Conservation (phyloP, 1,140 invertebrate genomes). For the Heliconius hermathena region DNA sequence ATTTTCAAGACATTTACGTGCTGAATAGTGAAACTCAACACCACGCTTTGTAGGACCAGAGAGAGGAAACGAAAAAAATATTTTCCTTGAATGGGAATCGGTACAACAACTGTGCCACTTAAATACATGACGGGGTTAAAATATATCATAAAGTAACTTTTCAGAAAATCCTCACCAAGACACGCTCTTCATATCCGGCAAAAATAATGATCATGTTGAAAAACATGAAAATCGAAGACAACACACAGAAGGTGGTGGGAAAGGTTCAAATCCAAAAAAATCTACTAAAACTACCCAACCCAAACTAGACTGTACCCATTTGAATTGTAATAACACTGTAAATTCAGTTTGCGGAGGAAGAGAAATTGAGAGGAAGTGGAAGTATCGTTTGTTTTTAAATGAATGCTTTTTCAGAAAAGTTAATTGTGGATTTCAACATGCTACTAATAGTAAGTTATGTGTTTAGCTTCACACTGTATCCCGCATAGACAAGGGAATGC, state of each 20-base stretch:
- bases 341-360: slow-evolving; percentile 56
- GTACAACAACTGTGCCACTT: no score
- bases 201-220: slow-evolving; percentile 55
- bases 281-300: slow-evolving; percentile 16
- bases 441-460: slow-evolving; percentile 58
- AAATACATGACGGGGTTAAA: no score
- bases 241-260: slow-evolving; percentile 20
- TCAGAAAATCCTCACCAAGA: slow-evolving; percentile 51
- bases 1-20: no score
- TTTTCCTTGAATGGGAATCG: no score
- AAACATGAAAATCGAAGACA: slow-evolving; percentile 9
- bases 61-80: background rate
- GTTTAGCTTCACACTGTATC: background rate
- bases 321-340: slow-evolving; percentile 60
- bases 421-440: slow-evolving; percentile 62
- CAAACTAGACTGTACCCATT: slow-evolving; percentile 47
- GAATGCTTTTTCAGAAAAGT: slow-evolving; percentile 70
- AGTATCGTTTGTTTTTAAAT: slow-evolving; percentile 62
- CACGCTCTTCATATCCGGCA: slow-evolving; percentile 59
- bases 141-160: slow-evolving; percentile 21
- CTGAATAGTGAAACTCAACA: background rate
- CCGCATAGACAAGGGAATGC: background rate
- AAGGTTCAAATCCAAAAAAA: slow-evolving; percentile 30
- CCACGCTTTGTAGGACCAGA: background rate
- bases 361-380: slow-evolving; percentile 48